These are phyloP conservation scores for Crotalus tigris DNA, from an alignment of 2,113 vertebrate species.

Conservation along the genomic window DNA sequence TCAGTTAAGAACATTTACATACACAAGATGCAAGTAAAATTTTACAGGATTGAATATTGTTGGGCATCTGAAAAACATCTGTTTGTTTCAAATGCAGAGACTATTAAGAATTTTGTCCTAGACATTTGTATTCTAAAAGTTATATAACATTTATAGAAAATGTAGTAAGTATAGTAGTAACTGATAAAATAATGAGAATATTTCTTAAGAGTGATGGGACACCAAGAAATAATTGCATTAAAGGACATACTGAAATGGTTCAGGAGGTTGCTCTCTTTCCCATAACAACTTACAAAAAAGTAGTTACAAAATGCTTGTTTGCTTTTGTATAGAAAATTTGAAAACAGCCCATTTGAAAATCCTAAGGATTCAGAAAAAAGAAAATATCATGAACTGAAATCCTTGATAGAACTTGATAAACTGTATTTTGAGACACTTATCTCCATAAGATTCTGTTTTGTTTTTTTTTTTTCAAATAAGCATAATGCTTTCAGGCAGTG, in stretches of 20 bases:
- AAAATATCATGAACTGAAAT: background rate
- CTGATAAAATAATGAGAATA: background rate
- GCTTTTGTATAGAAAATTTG: background rate
- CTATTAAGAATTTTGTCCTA: background rate
- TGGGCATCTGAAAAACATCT: background rate
- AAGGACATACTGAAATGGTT: background rate
- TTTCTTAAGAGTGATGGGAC: background rate
- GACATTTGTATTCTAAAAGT: background rate
- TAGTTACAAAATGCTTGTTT: background rate
- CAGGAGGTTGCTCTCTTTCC: background rate
- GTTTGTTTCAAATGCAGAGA: background rate
- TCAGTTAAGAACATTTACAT: slow-evolving; percentile 3
- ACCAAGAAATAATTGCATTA: background rate
- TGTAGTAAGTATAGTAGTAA: background rate
- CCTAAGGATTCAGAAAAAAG: background rate
- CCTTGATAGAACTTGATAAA: background rate
- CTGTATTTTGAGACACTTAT: background rate
- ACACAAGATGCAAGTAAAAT: background rate
- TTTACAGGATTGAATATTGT: background rate
- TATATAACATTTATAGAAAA: background rate
- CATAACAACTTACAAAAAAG: background rate
- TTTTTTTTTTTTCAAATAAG: background rate
- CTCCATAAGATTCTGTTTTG: background rate
- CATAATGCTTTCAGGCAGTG: background rate
- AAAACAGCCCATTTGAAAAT: background rate